Percentiles rank a stretch among this genome's conserved stretches.
Conservation (phyloP, 2,888 invertebrate species). For the Amblyjoppa fuscipennis region DNA sequence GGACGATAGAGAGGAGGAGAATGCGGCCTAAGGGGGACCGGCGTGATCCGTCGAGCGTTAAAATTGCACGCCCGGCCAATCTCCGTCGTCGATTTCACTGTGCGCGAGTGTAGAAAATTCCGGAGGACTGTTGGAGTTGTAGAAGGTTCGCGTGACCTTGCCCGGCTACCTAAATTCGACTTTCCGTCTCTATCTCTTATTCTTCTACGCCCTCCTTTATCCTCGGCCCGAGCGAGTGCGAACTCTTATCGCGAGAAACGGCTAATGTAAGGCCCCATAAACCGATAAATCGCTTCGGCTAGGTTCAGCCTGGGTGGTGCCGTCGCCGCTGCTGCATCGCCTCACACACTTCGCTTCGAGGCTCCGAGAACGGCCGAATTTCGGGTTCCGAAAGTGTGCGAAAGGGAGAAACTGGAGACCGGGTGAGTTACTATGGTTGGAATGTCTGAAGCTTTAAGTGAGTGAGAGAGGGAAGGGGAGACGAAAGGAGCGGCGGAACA, state of each 20-base stretch:
- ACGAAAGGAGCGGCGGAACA: slow-evolving; percentile 17
- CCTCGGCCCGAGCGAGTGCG: slow-evolving; percentile 17
- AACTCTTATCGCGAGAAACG: slow-evolving; percentile 63
- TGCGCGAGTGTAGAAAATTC: slow-evolving; percentile 55
- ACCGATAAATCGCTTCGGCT: slow-evolving; percentile 63
- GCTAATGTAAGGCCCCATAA: slow-evolving; percentile 67
- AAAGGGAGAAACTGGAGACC: slow-evolving; percentile 10
- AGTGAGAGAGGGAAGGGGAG: background rate
- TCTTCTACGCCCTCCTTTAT: slow-evolving; percentile 42
- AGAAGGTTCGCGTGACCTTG: slow-evolving; percentile 62
- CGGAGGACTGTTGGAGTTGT: background rate
- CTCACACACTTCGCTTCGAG: slow-evolving; percentile 26
- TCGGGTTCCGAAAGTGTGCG: slow-evolving; percentile 19
- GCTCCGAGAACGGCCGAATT: slow-evolving; percentile 29
- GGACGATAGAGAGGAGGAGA: slow-evolving; percentile 24
- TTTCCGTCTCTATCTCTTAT: slow-evolving; percentile 25
- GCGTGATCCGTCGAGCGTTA: slow-evolving; percentile 64
- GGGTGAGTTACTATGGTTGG: slow-evolving; percentile 3
- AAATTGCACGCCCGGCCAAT: slow-evolving; percentile 67
- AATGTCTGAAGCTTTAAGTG: slow-evolving; percentile 26
- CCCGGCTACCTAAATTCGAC: slow-evolving; percentile 44
- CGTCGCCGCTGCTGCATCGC: slow-evolving; percentile 38
- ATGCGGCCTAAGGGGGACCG: slow-evolving; percentile 20
- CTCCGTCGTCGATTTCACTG: slow-evolving; percentile 60
- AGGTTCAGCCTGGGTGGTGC: slow-evolving; percentile 8